These are phyloP conservation scores for Lepilemur ruficaudatus DNA, from an alignment of 2,797 vertebrate species.

Conservation along the genomic window DNA sequence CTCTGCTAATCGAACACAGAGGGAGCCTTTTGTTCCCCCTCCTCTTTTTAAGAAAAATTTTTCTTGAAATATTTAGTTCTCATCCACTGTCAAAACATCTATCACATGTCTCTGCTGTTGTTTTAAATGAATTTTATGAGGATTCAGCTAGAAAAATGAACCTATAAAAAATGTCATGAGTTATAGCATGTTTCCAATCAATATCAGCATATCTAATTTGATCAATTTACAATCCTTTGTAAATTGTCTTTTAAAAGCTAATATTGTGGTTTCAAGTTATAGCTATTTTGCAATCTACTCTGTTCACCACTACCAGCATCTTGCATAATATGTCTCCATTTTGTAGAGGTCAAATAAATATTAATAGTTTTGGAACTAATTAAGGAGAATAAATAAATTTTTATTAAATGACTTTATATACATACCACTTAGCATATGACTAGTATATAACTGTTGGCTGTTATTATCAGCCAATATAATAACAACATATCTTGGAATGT, in stretches of 20 bases:
- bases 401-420: not conserved
- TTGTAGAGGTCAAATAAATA: not conserved
- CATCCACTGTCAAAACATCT: not conserved
- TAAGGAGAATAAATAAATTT: not conserved
- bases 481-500: not conserved
- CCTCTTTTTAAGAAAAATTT: not conserved
- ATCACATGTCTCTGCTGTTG: not conserved
- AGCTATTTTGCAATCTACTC: not conserved
- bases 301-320: not conserved
- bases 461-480: not conserved
- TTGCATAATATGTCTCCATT: not conserved
- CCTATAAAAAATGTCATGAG: not conserved
- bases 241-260: not conserved
- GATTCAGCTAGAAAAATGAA: not conserved
- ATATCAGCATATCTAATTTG: not conserved
- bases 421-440: not conserved
- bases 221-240: not conserved
- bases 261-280: not conserved
- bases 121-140: not conserved
- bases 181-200: not conserved
- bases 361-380: not conserved
- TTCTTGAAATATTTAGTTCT: not conserved
- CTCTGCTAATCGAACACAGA: slow-evolving; percentile 3
- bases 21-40: not conserved
- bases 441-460: not conserved